A percentile compares a stretch with the other conserved stretches of the same genome.
phyloP scores from a whole-genome alignment of 1,140 invertebrate species.

The Schmidtea mediterranea region DNA sequence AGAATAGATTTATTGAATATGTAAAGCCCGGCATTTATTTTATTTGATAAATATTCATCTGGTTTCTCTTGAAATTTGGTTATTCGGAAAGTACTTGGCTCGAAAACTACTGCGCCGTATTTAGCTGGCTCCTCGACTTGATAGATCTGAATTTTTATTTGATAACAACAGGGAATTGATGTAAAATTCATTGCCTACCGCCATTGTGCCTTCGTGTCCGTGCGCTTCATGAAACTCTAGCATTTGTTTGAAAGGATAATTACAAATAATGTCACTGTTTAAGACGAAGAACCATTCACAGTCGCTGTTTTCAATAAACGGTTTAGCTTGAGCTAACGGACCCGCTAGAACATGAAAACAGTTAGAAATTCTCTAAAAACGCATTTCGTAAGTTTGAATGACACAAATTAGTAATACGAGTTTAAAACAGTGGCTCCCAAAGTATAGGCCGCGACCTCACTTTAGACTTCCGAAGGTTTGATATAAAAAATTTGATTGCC shows the following conservation, averaged over 20 bases:
- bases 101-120: conserved; percentile 69
- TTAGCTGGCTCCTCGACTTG: conserved; percentile 97
- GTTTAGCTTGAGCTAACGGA: conserved; percentile 61
- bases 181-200: no score
- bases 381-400: no score
- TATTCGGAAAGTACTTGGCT: conserved; percentile 44
- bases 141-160: no score
- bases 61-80: conserved; percentile 90
- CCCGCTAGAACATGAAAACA: conserved; percentile 31
- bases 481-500: no score
- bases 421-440: no score
- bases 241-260: conserved; percentile 88
- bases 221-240: conserved; percentile 69
- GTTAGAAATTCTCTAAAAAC: no score
- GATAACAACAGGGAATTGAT: no score
- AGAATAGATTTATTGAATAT: conserved; percentile 74
- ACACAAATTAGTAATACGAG: no score
- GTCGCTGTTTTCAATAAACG: conserved; percentile 36
- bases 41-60: conserved; percentile 94
- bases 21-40: conserved; percentile 96
- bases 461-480: no score
- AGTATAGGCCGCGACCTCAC: no score
- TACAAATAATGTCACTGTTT: conserved; percentile 95
- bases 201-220: conserved; percentile 82
- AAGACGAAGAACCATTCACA: conserved; percentile 84